Conservation (phyloP, 1,140 invertebrate species). For the Heliconius hewitsoni region DNA sequence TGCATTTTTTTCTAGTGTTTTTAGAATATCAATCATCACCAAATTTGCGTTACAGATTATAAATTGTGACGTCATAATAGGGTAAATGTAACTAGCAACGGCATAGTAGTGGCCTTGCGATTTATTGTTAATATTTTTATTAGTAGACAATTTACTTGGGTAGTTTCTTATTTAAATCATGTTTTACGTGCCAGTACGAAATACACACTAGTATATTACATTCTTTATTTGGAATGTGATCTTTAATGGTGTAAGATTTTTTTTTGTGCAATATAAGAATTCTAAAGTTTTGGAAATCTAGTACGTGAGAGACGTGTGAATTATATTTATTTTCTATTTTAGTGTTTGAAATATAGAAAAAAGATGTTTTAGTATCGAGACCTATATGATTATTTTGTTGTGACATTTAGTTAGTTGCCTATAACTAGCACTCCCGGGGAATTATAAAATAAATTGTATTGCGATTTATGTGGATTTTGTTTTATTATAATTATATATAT, state of each 20-base stretch:
- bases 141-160: not conserved
- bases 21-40: not conserved
- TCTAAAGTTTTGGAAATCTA: not conserved
- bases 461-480: slow-evolving; percentile 30
- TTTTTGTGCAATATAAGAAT: not conserved
- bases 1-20: slow-evolving; percentile 30
- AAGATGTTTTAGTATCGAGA: slow-evolving; percentile 18
- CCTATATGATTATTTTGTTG: slow-evolving; percentile 21
- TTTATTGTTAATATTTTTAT: slow-evolving; percentile 13
- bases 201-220: slow-evolving; percentile 16
- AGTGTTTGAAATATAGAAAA: slow-evolving; percentile 26
- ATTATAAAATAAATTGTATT: slow-evolving; percentile 42
- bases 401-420: slow-evolving; percentile 30
- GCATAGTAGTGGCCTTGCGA: not conserved
- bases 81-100: not conserved
- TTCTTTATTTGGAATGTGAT: slow-evolving; percentile 27
- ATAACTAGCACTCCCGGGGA: slow-evolving; percentile 21
- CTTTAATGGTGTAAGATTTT: slow-evolving; percentile 5
- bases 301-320: slow-evolving; percentile 21
- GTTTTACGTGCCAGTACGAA: not conserved
- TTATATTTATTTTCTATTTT: slow-evolving; percentile 20
- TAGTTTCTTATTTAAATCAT: not conserved
- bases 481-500: too few relatives aligned
- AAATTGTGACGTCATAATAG: not conserved
- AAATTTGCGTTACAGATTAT: not conserved